Percentiles rank a stretch among this genome's conserved stretches.
Conservation (phyloP, 2,888 invertebrate species). For the Calliopum simillimum region DNA sequence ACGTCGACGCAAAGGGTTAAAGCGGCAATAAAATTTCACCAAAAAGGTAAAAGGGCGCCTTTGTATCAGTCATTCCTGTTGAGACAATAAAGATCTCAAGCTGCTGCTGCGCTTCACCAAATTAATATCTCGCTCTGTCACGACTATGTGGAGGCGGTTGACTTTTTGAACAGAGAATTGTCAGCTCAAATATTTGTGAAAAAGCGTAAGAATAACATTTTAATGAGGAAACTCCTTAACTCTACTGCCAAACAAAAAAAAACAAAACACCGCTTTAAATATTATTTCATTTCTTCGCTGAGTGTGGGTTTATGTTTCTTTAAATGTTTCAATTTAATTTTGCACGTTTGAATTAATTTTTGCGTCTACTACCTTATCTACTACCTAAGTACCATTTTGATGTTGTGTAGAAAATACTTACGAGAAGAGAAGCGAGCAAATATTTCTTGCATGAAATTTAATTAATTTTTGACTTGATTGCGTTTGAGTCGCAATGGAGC, state of each 20-base stretch:
- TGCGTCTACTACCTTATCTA: constrained; percentile 56
- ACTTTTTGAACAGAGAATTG: not conserved
- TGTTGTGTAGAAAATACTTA: constrained; percentile 19
- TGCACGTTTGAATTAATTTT: constrained; percentile 44
- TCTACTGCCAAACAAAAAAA: not conserved
- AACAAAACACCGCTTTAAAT: too few species aligned
- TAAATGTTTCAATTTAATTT: constrained; percentile 46
- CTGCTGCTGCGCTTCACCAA: constrained; percentile 7
- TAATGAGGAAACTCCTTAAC: constrained; percentile 49
- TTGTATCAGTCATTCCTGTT: not conserved
- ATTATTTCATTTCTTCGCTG: not conserved
- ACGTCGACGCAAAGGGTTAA: constrained; percentile 24
- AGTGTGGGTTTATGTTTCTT: not conserved
- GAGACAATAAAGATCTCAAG: not conserved
- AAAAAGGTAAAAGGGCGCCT: not conserved
- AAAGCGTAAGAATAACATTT: constrained; percentile 55
- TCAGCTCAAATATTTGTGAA: constrained; percentile 33
- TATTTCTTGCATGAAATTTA: constrained; percentile 55
- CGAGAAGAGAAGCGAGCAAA: constrained; percentile 6
- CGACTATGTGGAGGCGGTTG: not conserved
- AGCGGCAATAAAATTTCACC: constrained; percentile 22
- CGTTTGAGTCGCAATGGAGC: constrained; percentile 55
- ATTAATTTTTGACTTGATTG: constrained; percentile 66
- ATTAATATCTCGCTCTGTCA: constrained; percentile 26
- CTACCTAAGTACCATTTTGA: constrained; percentile 48